Base-by-base conservation (phyloP, 2,888 invertebrate species). In the Hydriomena furcata region DNA sequence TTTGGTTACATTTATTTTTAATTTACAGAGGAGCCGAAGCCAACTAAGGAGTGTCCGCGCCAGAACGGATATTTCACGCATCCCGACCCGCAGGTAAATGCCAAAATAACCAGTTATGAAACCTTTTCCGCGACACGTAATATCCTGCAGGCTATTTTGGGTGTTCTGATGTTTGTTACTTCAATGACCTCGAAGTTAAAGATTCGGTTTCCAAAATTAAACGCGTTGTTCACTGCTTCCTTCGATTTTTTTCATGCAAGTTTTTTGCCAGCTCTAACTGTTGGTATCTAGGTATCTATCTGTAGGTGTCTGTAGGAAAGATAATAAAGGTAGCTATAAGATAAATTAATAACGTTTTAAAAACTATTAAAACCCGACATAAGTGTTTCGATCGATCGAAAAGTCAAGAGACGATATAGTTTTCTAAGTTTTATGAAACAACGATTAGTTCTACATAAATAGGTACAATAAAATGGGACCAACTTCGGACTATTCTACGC, bases 11-110 rank as follows among this genome's bases (percentile, higher is more conserved):
- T 2, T 17, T 1, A 24, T 27, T 34, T 50, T 28, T 12, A 23
- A 31, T 32, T 46, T 32, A 7, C 91, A 95, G 95, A 95, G 93
- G 94, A 94, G 56, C 92, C 95, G 0, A 92, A 94, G 63, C 92
- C 95, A 1, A 91, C 92, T 11, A 93, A 93, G 65, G 94, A 93
- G 41, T 96, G 96, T 73, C 95, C 95, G 1, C 91, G 95, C 52
- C 94, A 94, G 28, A 95, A 95, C 71, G 96, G 96, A 44, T 94
- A 94, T 78, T 96, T 94, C 90, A 92, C 92, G 37, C 95, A 95
- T 75, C 93, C 93, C 32, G 95, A 95, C 72, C 93, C 94, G 2
- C 86, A 90, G 68, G 91, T 91, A 79, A 55, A 6, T 52, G 43
- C 21, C 40, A 25, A 51, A 55, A 52, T 35, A 38, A 55, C 47